Percentiles rank a stretch among this genome's conserved stretches.
Evolutionary conservation across 2,113 vertebrate genomes (phyloP).

Genomic region (Cyprinus carpio): DNA sequence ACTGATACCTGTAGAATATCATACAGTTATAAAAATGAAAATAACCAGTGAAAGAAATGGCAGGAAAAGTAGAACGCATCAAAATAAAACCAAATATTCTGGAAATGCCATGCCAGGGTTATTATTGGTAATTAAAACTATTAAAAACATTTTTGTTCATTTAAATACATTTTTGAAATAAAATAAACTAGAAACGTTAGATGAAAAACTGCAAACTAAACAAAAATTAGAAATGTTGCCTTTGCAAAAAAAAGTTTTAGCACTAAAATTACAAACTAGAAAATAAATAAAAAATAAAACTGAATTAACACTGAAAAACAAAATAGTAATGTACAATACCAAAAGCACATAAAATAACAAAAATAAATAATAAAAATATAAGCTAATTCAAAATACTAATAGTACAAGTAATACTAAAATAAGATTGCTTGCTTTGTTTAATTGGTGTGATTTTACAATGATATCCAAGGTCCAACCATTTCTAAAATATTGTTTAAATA

Average conservation of each 20-base stretch:
- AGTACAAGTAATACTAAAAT: neutral
- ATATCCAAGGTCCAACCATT: neutral
- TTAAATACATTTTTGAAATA: neutral
- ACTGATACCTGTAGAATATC: constrained; percentile 74
- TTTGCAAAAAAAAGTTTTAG: neutral
- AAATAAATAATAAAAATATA: too few relatives aligned
- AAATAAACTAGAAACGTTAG: neutral
- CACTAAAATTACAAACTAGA: neutral
- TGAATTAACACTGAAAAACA: neutral
- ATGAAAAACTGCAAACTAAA: neutral
- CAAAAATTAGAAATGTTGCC: neutral
- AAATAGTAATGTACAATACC: neutral
- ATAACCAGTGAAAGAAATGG: neutral
- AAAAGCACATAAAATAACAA: neutral
- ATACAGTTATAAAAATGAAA: neutral
- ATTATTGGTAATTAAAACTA: neutral
- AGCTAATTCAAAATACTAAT: neutral
- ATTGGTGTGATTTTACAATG: neutral
- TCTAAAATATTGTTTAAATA: neutral
- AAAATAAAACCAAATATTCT: constrained; percentile 4
- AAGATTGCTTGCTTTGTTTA: neutral
- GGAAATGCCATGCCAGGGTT: neutral
- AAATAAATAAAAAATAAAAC: neutral
- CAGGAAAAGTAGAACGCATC: neutral
- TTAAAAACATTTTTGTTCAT: neutral